These are phyloP conservation scores for Nebria brevicollis DNA, from an alignment of 2,888 invertebrate species.

Conservation along the genomic window DNA sequence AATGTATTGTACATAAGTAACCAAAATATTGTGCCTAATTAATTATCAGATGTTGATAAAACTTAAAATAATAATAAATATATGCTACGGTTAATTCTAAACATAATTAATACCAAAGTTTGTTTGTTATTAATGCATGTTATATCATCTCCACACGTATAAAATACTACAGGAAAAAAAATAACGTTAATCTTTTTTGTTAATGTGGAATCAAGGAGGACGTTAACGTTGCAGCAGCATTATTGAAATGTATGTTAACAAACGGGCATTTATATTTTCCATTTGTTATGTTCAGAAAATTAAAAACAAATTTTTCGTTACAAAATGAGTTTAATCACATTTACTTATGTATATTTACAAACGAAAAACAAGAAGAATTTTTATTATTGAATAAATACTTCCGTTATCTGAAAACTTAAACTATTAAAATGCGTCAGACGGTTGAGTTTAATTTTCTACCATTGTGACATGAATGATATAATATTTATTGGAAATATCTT, in stretches of 20 bases:
- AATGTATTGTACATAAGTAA: conserved; percentile 42
- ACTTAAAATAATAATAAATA: conserved; percentile 46
- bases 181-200: background rate
- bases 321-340: conserved; percentile 47
- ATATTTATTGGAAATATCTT: conserved; percentile 19
- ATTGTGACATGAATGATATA: conserved; percentile 35
- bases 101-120: conserved; percentile 15
- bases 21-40: conserved; percentile 21
- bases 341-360: conserved; percentile 46
- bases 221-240: background rate
- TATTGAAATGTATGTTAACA: background rate
- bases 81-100: conserved; percentile 42
- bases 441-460: conserved; percentile 21
- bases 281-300: background rate
- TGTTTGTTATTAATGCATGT: background rate
- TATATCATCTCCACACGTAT: conserved; percentile 31
- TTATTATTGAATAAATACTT: conserved; percentile 46
- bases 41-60: conserved; percentile 38
- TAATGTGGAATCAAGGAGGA: conserved; percentile 13
- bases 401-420: conserved; percentile 41
- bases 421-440: conserved; percentile 42
- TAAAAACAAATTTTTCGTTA: conserved; percentile 25
- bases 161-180: conserved; percentile 31
- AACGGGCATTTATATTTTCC: conserved; percentile 6
- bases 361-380: conserved; percentile 39